Evolutionary conservation across 2,113 vertebrate species (phyloP).

Genomic region (Seriola quinqueradiata): DNA sequence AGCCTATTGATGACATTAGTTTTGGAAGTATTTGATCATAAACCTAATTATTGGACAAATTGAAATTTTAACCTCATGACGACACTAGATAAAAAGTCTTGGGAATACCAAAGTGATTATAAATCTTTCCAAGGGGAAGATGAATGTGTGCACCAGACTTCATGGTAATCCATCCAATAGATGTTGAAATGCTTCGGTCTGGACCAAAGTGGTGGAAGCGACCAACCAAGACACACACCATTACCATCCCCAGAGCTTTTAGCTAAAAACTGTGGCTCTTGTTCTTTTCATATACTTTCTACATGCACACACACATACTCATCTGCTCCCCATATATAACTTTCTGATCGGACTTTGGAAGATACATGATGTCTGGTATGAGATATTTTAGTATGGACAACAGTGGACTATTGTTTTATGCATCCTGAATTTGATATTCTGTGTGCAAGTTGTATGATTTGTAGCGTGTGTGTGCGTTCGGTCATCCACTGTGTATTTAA

Average conservation of each 20-base stretch:
- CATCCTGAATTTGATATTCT: conserved; percentile 1
- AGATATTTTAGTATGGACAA: background rate
- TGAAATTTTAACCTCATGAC: background rate
- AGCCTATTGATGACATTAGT: background rate
- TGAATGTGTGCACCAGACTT: background rate
- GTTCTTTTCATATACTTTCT: background rate
- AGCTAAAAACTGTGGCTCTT: conserved; percentile 5
- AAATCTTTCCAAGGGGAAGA: background rate
- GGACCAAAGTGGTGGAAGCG: background rate
- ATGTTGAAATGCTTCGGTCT: background rate
- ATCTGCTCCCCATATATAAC: background rate
- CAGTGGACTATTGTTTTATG: conserved; percentile 10
- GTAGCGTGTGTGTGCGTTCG: background rate
- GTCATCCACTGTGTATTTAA: background rate
- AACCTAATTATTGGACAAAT: background rate
- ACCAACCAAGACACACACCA: conserved; percentile 1
- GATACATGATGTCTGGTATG: background rate
- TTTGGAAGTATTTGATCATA: background rate
- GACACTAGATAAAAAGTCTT: background rate
- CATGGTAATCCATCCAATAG: background rate
- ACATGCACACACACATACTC: background rate
- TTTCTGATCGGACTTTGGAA: conserved; percentile 19
- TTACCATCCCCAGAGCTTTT: background rate
- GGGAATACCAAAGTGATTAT: background rate
- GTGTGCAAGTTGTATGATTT: conserved; percentile 12